Percentiles rank a stretch among this genome's conserved stretches.
Conservation (phyloP, 2,797 vertebrate species). For the Helostoma temminkii region DNA sequence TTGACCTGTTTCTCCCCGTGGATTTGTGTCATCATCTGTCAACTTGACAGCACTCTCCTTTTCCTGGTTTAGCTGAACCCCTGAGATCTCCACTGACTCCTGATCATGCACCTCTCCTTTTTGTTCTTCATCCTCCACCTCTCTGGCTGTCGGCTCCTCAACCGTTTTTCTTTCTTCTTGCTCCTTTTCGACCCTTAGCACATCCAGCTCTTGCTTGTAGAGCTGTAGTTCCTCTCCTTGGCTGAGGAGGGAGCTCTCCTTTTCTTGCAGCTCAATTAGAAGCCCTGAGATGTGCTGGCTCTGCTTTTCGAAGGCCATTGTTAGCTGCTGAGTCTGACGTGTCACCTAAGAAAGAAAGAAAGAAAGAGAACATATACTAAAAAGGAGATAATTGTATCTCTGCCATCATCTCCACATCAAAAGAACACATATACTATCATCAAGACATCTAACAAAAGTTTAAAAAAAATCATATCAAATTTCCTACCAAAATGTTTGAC, state of each 20-base stretch:
- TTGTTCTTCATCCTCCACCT: conserved; percentile 3
- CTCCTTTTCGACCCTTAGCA: conserved; percentile 44
- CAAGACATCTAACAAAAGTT: too few species aligned
- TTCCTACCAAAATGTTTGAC: too few species aligned
- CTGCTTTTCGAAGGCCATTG: conserved; percentile 86
- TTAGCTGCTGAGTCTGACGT: conserved; percentile 84
- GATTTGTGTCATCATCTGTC: background rate
- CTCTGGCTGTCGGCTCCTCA: background rate
- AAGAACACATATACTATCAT: too few species aligned
- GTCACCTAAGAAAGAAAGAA: conserved; percentile 72
- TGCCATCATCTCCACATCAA: background rate
- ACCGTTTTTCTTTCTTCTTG: conserved; percentile 5
- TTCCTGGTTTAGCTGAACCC: conserved; percentile 20
- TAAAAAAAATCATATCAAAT: too few species aligned
- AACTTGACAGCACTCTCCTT: background rate
- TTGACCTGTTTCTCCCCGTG: conserved; percentile 14
- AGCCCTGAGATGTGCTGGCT: conserved; percentile 84
- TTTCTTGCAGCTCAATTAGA: conserved; percentile 81
- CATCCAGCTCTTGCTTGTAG: conserved; percentile 64
- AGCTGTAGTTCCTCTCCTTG: conserved; percentile 77
- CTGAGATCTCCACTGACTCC: conserved; percentile 3
- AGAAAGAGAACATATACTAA: background rate
- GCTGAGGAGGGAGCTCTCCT: conserved; percentile 74
- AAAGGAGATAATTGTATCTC: background rate
- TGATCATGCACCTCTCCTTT: conserved; percentile 15